Evolutionary conservation across 2,888 invertebrate species (phyloP).

Genomic region (Drosophila koepferae): DNA sequence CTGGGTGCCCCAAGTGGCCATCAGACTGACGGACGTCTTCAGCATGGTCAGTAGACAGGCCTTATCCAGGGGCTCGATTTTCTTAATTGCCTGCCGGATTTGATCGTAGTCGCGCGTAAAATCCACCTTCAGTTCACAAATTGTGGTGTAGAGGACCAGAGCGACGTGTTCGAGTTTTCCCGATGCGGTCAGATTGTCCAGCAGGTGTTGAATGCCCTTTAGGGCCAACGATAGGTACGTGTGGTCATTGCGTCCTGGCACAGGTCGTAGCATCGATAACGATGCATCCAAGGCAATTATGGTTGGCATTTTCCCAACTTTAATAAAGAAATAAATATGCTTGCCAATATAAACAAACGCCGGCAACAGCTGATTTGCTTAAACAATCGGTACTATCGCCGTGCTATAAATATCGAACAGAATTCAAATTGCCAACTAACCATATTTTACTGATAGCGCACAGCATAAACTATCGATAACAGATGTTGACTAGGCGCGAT

Average conservation of each 20-base stretch:
- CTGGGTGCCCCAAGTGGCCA: constrained; percentile 95
- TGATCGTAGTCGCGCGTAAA: constrained; percentile 95
- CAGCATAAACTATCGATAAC: not conserved
- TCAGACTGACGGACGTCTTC: constrained; percentile 91
- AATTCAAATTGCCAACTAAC: not conserved
- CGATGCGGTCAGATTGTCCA: constrained; percentile 81
- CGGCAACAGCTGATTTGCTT: constrained; percentile 48
- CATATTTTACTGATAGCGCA: not conserved
- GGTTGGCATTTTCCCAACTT: constrained; percentile 81
- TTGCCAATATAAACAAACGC: constrained; percentile 40
- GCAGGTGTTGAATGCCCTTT: constrained; percentile 82
- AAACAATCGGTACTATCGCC: not conserved
- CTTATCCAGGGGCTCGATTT: constrained; percentile 93
- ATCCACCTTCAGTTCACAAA: constrained; percentile 88
- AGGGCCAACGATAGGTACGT: constrained; percentile 84
- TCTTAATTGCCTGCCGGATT: constrained; percentile 91
- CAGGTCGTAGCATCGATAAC: constrained; percentile 83
- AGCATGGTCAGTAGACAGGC: constrained; percentile 93
- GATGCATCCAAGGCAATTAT: constrained; percentile 85
- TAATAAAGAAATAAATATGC: not conserved
- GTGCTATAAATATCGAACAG: not conserved
- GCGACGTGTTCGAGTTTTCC: constrained; percentile 83
- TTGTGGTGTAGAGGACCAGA: constrained; percentile 79
- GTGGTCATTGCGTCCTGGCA: constrained; percentile 83
- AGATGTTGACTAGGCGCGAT: not conserved